Percentiles rank a stretch among this genome's conserved stretches.
phyloP scores from a whole-genome alignment of 1,140 invertebrate genomes.

The Hyphantria cunea region DNA sequence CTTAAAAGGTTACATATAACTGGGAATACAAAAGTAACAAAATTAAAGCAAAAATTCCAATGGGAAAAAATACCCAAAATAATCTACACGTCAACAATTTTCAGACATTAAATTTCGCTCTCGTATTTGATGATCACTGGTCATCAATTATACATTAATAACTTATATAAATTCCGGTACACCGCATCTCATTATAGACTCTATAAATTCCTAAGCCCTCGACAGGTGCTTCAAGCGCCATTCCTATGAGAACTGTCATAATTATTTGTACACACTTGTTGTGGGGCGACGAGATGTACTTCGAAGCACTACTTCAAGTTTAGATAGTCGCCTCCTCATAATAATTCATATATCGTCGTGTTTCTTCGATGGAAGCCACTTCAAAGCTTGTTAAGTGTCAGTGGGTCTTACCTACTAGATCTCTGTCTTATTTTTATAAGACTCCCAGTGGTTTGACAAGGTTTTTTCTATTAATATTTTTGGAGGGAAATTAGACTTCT shows the following conservation, averaged over 20 bases:
- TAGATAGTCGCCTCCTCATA: constrained; percentile 53
- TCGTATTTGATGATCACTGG: neutral
- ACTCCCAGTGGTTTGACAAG: constrained; percentile 9
- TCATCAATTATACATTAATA: constrained; percentile 1
- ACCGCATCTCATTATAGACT: constrained; percentile 13
- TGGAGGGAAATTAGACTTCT: constrained; percentile 3
- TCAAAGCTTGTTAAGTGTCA: constrained; percentile 63
- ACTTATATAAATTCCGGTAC: constrained; percentile 17
- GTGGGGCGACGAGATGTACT: constrained; percentile 42
- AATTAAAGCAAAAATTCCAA: neutral
- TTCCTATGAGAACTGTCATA: constrained; percentile 64
- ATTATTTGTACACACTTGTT: constrained; percentile 62
- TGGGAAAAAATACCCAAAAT: neutral
- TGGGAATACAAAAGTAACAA: neutral
- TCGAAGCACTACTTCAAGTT: constrained; percentile 67
- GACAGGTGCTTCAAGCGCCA: constrained; percentile 41
- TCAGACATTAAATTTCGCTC: neutral
- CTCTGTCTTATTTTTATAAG: constrained; percentile 65
- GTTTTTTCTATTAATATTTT: constrained; percentile 9
- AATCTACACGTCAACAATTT: neutral
- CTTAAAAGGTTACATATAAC: too few species aligned
- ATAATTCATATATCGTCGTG: constrained; percentile 56
- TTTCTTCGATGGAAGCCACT: constrained; percentile 56
- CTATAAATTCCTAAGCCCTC: constrained; percentile 27
- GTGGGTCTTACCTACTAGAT: constrained; percentile 47